Percentiles rank a stretch among this genome's conserved stretches.
Evolutionary conservation across 2,888 invertebrate species (phyloP).

Genomic region (Phania funesta): DNA sequence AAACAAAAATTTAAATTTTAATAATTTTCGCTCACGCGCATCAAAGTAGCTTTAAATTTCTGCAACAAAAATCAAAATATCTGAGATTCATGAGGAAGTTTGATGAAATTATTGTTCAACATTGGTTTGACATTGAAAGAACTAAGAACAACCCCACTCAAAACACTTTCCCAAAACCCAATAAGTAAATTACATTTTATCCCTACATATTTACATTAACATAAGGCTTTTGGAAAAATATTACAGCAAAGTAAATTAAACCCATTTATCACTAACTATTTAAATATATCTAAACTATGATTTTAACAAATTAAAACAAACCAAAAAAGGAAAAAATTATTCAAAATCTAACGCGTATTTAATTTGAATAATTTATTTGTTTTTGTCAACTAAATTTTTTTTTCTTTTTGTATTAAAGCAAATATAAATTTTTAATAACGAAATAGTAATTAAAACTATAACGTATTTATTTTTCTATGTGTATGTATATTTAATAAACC

Average conservation of each 20-base stretch:
- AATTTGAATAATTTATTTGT: background rate
- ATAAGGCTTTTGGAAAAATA: background rate
- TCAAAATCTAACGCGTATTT: background rate
- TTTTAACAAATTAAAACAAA: background rate
- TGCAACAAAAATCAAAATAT: no score
- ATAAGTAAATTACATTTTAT: no score
- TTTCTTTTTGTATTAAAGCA: background rate
- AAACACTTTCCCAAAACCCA: no score
- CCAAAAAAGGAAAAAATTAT: background rate
- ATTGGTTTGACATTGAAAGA: no score
- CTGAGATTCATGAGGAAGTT: no score
- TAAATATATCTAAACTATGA: background rate
- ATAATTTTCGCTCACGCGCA: no score
- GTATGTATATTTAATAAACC: background rate
- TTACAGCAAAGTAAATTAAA: background rate
- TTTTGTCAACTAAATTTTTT: no score
- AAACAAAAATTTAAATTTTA: no score
- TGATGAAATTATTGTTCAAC: no score
- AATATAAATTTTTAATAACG: conserved; percentile 16
- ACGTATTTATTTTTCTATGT: background rate
- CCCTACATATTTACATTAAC: no score
- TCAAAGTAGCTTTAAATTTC: no score
- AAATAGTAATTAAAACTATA: background rate
- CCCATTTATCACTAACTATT: conserved; percentile 28
- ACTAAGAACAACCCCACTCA: no score